Evolutionary conservation across 2,113 vertebrate genomes (phyloP).

Genomic region (Epinephelus fuscoguttatus): DNA sequence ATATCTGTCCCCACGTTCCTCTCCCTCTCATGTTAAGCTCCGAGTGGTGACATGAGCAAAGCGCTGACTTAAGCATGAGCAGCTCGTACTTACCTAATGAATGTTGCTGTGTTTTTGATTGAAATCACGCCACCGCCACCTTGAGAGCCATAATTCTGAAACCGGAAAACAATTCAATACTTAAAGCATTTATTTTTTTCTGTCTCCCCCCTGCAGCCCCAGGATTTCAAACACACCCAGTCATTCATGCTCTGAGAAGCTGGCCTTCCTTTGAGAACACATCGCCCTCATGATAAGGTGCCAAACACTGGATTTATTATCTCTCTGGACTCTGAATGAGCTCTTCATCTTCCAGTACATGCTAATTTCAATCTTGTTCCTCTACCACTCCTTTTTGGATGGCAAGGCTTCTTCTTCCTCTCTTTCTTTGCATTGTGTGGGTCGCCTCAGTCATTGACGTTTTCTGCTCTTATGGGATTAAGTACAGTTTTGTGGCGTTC

Average conservation of each 20-base stretch:
- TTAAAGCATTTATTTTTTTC: neutral
- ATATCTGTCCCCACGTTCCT: too few relatives aligned
- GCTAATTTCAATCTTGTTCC: constrained; percentile 29
- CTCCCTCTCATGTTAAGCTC: neutral
- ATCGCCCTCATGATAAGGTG: constrained; percentile 51
- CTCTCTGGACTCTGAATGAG: constrained; percentile 51
- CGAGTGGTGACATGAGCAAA: neutral
- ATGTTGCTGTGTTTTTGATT: neutral
- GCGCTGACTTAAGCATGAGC: constrained; percentile 14
- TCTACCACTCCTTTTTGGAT: constrained; percentile 1
- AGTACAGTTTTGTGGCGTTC: constrained; percentile 40
- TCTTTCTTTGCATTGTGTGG: constrained; percentile 53
- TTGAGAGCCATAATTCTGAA: neutral
- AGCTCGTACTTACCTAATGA: constrained; percentile 5
- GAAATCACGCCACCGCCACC: neutral
- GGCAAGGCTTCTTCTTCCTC: constrained; percentile 20
- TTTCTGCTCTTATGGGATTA: constrained; percentile 33
- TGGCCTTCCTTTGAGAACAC: constrained; percentile 40
- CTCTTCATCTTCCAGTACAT: constrained; percentile 50
- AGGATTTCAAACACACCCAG: constrained; percentile 98
- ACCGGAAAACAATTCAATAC: too few relatives aligned
- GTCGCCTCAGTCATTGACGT: constrained; percentile 33
- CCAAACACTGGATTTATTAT: constrained; percentile 62
- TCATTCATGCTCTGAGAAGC: constrained; percentile 95
- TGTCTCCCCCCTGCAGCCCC: constrained; percentile 55